Conservation (phyloP, 2,888 invertebrate genomes). For the Erebia aethiops region DNA sequence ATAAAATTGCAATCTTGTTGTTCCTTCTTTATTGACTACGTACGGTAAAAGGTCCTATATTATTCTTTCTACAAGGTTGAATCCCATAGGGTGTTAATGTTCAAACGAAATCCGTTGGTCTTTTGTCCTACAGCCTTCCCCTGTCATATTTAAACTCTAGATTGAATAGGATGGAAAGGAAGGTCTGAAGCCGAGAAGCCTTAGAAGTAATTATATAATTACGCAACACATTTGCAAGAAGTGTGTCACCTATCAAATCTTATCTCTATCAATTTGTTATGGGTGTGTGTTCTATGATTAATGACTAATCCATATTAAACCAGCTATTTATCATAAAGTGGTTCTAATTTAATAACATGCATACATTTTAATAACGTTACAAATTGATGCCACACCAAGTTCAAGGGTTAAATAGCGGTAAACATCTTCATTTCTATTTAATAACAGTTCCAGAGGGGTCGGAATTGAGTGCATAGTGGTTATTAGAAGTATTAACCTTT, state of each 20-base stretch:
- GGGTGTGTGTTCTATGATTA: not conserved
- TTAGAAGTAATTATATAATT: too few species aligned
- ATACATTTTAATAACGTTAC: slow-evolving; percentile 40
- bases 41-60: not conserved
- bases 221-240: too few species aligned
- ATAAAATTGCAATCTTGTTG: not conserved
- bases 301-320: slow-evolving; percentile 6
- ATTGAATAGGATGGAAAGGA: too few species aligned
- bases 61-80: not conserved
- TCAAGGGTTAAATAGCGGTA: slow-evolving; percentile 75
- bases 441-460: slow-evolving; percentile 63
- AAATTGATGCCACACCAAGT: slow-evolving; percentile 47
- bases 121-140: not conserved
- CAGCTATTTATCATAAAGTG: slow-evolving; percentile 6
- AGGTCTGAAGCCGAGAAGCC: too few species aligned
- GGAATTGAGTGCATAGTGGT: slow-evolving; percentile 47
- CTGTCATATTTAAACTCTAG: not conserved
- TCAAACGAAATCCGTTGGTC: not conserved
- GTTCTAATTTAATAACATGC: slow-evolving; percentile 26
- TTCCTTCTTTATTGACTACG: not conserved
- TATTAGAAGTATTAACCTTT: slow-evolving; percentile 41
- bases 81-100: not conserved
- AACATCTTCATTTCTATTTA: slow-evolving; percentile 73
- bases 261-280: too few species aligned
- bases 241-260: not conserved